phyloP scores from a whole-genome alignment of 2,797 vertebrate genomes.

The Fratercula arctica region DNA sequence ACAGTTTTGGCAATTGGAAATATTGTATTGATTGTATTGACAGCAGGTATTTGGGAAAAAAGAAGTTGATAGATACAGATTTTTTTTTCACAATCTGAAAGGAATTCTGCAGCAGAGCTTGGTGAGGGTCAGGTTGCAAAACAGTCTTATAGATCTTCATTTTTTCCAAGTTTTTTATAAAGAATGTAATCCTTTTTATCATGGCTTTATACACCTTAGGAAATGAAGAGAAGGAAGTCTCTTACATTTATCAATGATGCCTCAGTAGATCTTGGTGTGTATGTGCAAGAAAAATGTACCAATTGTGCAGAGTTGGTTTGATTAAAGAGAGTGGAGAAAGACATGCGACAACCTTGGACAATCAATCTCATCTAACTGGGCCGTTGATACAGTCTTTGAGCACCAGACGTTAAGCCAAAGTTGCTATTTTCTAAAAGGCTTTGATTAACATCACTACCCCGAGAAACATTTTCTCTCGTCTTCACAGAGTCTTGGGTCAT shows the following conservation, averaged over 20 bases:
- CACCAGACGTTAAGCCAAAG: neutral
- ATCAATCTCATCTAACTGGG: neutral
- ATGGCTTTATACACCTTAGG: neutral
- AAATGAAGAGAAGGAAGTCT: neutral
- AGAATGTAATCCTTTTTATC: neutral
- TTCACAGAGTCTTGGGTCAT: neutral
- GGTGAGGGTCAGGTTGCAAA: neutral
- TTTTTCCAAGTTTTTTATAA: neutral
- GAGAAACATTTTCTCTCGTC: neutral
- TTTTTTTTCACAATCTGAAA: neutral
- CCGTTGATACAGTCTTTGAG: rapidly evolving
- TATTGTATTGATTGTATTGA: neutral
- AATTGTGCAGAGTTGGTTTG: neutral
- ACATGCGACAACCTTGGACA: neutral
- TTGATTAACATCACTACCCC: neutral
- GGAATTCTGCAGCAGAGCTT: neutral
- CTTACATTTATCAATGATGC: neutral
- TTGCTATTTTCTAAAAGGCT: neutral
- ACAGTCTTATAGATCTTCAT: neutral
- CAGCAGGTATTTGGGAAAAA: neutral
- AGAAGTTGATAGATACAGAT: neutral
- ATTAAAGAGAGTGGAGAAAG: neutral
- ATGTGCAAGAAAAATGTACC: neutral
- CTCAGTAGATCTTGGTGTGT: neutral
- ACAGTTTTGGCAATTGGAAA: neutral